Base-by-base conservation (phyloP, 1,140 invertebrate genomes). In the Aleiodes sp. region DNA sequence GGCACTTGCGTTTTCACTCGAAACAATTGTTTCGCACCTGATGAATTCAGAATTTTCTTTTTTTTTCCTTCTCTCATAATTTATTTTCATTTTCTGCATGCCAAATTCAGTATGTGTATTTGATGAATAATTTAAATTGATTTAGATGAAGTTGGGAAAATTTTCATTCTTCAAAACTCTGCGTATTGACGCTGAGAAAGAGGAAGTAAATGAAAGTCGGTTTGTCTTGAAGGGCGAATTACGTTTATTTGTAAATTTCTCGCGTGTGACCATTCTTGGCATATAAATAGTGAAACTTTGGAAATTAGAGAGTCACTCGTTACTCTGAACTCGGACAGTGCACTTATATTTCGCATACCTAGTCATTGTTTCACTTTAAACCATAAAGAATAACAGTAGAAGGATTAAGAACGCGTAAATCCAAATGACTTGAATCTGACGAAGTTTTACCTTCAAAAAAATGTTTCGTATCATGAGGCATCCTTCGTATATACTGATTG, bases 241-340 rank as follows among this genome's bases (percentile, higher is more conserved):
- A 61, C 57, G 76, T 65, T 73, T 65, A 68, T 70, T 67, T 76
- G 64, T 10, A 4, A 1, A 26, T 56, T n/a, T 8, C 69, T 75
- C 77, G 80, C 78, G 82, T 80, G 79, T 82, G 76, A 80, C 82
- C 71, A 75, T 21, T 19, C 41, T 16, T 14, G 2, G 70, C 72
- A 80, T 84, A 84, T 80, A 83, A 82, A 79, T 75, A 75, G 81
- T 77, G 82, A 82, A 83, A 82, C 80, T 75, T 69, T 31, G 19
- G 43, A 74, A 75, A 76, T 75, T 78, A 69, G 77, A 79, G 76
- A 82, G 74, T n/a, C 80, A 84, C 72, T 80, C 74, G 66, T 63
- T 61, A 72, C 71, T 72, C 56, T n/a, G n/a, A n/a, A n/a, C n/a
- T n/a, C n/a, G n/a, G n/a, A n/a, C n/a, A n/a, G n/a, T n/a, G n/a